These are phyloP conservation scores for Ophion slaviceki DNA, from an alignment of 2,888 invertebrate genomes.

Conservation along the genomic window DNA sequence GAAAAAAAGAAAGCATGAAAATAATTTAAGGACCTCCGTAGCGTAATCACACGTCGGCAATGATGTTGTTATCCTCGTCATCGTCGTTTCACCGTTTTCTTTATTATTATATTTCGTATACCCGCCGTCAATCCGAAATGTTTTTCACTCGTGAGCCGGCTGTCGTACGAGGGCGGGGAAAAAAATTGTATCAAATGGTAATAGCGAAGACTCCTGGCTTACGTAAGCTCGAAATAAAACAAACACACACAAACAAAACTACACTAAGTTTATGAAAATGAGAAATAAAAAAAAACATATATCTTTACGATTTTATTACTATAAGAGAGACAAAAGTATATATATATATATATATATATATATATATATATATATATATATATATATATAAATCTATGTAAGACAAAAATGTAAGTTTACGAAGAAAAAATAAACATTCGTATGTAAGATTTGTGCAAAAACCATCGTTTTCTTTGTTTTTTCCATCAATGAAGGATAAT, in stretches of 20 bases:
- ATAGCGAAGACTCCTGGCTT: constrained; percentile 38
- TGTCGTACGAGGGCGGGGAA: neutral
- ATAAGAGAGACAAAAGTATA: constrained; percentile 45
- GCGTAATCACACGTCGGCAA: constrained; percentile 55
- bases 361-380: constrained; percentile 19
- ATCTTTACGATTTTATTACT: constrained; percentile 55
- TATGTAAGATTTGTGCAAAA: constrained; percentile 60
- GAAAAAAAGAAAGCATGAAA: constrained; percentile 5
- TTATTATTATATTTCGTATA: constrained; percentile 4
- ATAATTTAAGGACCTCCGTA: constrained; percentile 44
- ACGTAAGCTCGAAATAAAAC: constrained; percentile 38
- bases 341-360: constrained; percentile 35
- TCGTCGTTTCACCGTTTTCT: constrained; percentile 53
- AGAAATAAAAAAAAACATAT: constrained; percentile 24
- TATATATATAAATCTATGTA: constrained; percentile 42
- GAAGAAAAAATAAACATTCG: constrained; percentile 35
- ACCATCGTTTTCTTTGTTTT: constrained; percentile 25
- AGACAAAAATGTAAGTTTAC: constrained; percentile 56
- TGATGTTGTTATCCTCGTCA: constrained; percentile 60
- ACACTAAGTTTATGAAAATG: constrained; percentile 30
- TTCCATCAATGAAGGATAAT: neutral
- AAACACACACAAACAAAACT: constrained; percentile 35
- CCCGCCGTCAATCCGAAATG: neutral
- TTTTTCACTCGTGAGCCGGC: neutral
- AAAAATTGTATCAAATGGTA: constrained; percentile 52